phyloP scores from a whole-genome alignment of 2,797 vertebrate species.

The Hydrolagus colliei region DNA sequence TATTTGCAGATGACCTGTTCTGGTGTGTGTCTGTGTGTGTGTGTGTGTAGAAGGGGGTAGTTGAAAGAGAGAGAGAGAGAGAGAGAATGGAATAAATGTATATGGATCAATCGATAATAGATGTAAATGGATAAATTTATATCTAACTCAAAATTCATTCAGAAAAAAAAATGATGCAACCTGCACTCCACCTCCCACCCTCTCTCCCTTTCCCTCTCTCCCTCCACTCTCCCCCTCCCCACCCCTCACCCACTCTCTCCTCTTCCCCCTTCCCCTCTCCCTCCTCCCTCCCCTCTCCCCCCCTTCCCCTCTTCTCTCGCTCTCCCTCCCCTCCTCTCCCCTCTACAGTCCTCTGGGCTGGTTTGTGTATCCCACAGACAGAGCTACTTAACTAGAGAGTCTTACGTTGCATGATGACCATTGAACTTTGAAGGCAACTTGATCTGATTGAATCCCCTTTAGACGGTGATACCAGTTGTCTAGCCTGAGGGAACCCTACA shows the following conservation, averaged over 20 bases:
- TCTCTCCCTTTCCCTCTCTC: no score
- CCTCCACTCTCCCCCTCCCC: no score
- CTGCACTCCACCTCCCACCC: no score
- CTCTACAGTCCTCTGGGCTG: background rate
- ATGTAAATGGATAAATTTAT: constrained; percentile 31
- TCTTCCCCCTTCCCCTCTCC: no score
- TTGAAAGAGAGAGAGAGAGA: background rate
- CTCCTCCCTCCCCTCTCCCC: no score
- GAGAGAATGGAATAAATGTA: background rate
- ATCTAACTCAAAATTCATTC: background rate
- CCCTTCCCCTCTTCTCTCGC: background rate
- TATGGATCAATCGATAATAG: constrained; percentile 25
- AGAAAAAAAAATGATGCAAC: background rate
- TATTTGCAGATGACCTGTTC: constrained; percentile 19
- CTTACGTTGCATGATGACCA: constrained; percentile 41
- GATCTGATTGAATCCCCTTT: background rate
- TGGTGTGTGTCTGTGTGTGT: background rate
- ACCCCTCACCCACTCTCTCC: no score
- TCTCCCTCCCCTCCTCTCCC: background rate
- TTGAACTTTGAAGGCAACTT: background rate
- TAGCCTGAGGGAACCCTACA: no score
- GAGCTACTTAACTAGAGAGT: constrained; percentile 7
- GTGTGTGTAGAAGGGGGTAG: background rate
- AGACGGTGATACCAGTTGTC: background rate
- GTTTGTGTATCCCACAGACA: background rate